phyloP scores from a whole-genome alignment of 2,113 vertebrate species.

The Percopsis transmontana region DNA sequence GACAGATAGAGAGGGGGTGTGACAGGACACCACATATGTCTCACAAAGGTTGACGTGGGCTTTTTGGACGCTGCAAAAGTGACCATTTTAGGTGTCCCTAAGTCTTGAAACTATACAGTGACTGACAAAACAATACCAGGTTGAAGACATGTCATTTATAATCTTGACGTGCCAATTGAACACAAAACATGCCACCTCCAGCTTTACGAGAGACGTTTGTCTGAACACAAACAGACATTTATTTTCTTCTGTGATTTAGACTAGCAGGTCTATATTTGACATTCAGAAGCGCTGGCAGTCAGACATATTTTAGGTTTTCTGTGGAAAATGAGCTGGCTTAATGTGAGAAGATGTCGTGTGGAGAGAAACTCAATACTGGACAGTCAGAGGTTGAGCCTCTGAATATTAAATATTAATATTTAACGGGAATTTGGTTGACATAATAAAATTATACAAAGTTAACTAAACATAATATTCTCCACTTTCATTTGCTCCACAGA shows the following conservation, averaged over 20 bases:
- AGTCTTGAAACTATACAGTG: slow-evolving; percentile 1
- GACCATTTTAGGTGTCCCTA: slow-evolving; percentile 6
- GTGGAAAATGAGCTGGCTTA: slow-evolving; percentile 48
- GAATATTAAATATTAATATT: slow-evolving; percentile 28
- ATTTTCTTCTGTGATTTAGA: slow-evolving; percentile 50
- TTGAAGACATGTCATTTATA: slow-evolving; percentile 15
- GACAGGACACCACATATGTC: too few species aligned
- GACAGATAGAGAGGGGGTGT: not conserved
- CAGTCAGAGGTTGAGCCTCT: slow-evolving; percentile 27
- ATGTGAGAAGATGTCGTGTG: slow-evolving; percentile 19
- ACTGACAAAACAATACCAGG: not conserved
- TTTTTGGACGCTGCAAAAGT: not conserved
- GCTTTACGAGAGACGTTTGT: slow-evolving; percentile 36
- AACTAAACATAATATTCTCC: not conserved
- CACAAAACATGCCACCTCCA: slow-evolving; percentile 20
- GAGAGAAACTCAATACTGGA: slow-evolving; percentile 24
- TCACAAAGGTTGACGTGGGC: too few species aligned
- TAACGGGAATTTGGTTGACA: slow-evolving; percentile 1
- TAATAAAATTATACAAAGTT: slow-evolving; percentile 30
- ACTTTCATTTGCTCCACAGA: slow-evolving; percentile 37
- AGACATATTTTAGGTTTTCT: slow-evolving; percentile 42
- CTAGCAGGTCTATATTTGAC: too few species aligned
- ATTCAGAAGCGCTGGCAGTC: too few species aligned
- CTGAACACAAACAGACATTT: slow-evolving; percentile 41
- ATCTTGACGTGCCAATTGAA: slow-evolving; percentile 28